Percentiles rank a stretch among this genome's conserved stretches.
Evolutionary conservation across 30 jellyfish, hydroid and myxozoan species (phyloP).

Genomic region (Hydra vulgaris): DNA sequence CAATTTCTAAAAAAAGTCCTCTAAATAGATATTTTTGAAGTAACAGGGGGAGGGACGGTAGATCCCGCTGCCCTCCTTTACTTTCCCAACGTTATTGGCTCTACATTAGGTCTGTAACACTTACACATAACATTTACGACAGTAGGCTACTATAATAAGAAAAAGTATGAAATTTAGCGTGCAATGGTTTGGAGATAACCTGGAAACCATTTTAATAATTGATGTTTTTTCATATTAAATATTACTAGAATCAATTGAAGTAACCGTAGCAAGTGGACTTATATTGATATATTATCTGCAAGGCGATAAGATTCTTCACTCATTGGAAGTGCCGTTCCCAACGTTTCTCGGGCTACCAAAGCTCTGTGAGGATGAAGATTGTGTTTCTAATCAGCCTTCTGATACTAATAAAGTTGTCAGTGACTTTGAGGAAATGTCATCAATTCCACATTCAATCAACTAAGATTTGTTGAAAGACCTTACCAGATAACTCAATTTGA

Average conservation of each 20-base stretch:
- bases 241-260: not conserved
- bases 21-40: too few relatives aligned
- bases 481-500: not conserved
- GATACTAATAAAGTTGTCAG: too few relatives aligned
- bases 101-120: too few relatives aligned
- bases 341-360: not conserved
- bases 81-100: too few relatives aligned
- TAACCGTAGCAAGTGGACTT: not conserved
- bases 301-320: not conserved
- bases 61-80: too few relatives aligned
- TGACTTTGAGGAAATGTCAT: not conserved
- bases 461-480: not conserved
- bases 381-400: too few relatives aligned
- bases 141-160: not conserved
- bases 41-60: too few relatives aligned
- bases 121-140: too few relatives aligned
- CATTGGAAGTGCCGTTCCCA: not conserved
- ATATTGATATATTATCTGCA: not conserved
- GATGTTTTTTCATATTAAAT: too few relatives aligned
- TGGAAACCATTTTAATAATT: not conserved
- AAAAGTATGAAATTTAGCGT: too few relatives aligned
- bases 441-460: not conserved
- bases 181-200: not conserved
- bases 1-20: too few relatives aligned
- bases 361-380: too few relatives aligned